These are phyloP conservation scores for Poliocrania exsul DNA, from an alignment of 2,797 vertebrate genomes.

Conservation along the genomic window DNA sequence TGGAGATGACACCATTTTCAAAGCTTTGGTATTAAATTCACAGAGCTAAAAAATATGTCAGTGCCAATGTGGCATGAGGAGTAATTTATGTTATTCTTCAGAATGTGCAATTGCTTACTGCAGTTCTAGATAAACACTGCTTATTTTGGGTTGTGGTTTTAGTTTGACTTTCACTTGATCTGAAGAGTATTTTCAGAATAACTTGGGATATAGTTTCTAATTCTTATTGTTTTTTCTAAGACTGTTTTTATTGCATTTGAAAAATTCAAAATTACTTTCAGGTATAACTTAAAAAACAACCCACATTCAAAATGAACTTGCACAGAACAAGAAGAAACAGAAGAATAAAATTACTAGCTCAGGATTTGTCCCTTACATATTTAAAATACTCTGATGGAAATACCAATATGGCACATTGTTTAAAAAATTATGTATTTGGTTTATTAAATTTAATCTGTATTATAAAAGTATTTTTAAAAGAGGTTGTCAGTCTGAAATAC, in stretches of 20 bases:
- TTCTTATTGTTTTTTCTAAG: conserved; percentile 15
- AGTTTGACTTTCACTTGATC: conserved; percentile 22
- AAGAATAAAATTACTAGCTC: conserved; percentile 64
- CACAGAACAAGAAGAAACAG: conserved; percentile 47
- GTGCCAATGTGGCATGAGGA: conserved; percentile 22
- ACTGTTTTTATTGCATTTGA: conserved; percentile 42
- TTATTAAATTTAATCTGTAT: conserved; percentile 42
- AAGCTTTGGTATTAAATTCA: conserved; percentile 37
- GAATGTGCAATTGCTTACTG: conserved; percentile 32
- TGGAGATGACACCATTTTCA: conserved; percentile 42
- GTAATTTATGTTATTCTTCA: conserved; percentile 37
- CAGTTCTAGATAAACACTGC: neutral
- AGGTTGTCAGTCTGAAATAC: conserved; percentile 36
- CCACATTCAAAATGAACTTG: conserved; percentile 53
- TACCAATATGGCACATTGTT: conserved; percentile 18
- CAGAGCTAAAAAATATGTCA: conserved; percentile 40
- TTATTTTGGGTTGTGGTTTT: neutral
- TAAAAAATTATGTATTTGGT: conserved; percentile 41
- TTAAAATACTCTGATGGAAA: conserved; percentile 43
- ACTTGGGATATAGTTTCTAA: conserved; percentile 13
- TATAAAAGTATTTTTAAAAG: neutral
- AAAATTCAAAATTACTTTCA: conserved; percentile 47
- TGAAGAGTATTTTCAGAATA: conserved; percentile 32
- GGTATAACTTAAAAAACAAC: conserved; percentile 24
- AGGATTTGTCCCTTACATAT: conserved; percentile 45